These are phyloP conservation scores for Anastatus disparis DNA, from an alignment of 1,140 invertebrate species.

Conservation along the genomic window DNA sequence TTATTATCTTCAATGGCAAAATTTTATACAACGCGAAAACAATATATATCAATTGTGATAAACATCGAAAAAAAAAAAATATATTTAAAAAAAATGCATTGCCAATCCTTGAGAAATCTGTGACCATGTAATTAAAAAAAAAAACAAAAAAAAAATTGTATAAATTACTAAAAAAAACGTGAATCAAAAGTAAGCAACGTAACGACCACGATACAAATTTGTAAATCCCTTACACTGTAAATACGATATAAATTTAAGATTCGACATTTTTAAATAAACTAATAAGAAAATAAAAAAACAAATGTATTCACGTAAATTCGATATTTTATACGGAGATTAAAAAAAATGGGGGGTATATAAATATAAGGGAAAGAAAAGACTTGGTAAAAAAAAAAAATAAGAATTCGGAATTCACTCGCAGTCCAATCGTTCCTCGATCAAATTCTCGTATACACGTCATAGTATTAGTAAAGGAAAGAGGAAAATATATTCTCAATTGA, in stretches of 20 bases:
- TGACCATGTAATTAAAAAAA: not conserved
- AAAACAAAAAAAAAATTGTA: slow-evolving; percentile 1
- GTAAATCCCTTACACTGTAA: slow-evolving; percentile 19
- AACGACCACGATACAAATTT: slow-evolving; percentile 20
- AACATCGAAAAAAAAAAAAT: slow-evolving; percentile 5
- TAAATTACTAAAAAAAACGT: slow-evolving; percentile 4
- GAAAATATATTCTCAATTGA: not conserved
- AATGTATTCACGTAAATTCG: slow-evolving; percentile 28
- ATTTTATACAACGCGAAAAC: not conserved
- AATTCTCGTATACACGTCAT: slow-evolving; percentile 22
- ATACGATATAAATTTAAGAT: slow-evolving; percentile 33
- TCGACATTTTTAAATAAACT: slow-evolving; percentile 25
- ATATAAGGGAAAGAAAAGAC: not conserved
- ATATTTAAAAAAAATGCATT: too few relatives aligned
- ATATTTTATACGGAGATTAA: slow-evolving; percentile 32
- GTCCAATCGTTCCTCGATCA: slow-evolving; percentile 27
- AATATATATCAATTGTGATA: slow-evolving; percentile 24
- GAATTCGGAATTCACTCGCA: slow-evolving; percentile 12
- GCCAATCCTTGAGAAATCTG: not conserved
- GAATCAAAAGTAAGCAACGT: slow-evolving; percentile 9
- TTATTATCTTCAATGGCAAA: not conserved
- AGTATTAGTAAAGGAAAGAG: not conserved
- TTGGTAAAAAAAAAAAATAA: not conserved
- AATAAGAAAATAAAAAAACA: not conserved
- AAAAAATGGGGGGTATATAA: too few relatives aligned